Evolutionary conservation across 1,140 invertebrate species (phyloP).

Genomic region (Magallana angulata): DNA sequence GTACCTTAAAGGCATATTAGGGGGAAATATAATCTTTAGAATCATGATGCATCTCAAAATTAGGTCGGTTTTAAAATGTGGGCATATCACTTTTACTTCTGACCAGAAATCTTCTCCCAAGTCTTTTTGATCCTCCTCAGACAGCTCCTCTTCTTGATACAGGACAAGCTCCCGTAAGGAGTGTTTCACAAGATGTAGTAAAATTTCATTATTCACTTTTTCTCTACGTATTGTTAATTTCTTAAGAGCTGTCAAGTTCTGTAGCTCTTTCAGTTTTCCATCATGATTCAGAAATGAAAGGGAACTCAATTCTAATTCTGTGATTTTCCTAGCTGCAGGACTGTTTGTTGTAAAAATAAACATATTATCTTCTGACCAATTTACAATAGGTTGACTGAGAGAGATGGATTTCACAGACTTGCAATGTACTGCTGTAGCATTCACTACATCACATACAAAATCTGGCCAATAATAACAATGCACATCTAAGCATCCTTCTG

Average conservation of each 20-base stretch:
- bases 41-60: constrained; percentile 62
- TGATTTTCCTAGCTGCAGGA: constrained; percentile 56
- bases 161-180: constrained; percentile 60
- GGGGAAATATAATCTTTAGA: constrained; percentile 63
- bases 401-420: constrained; percentile 50
- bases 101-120: constrained; percentile 60
- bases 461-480: constrained; percentile 40
- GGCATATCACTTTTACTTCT: constrained; percentile 55
- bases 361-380: constrained; percentile 57
- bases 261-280: constrained; percentile 52
- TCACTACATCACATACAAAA: constrained; percentile 48
- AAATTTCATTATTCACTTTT: constrained; percentile 62
- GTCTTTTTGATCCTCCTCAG: constrained; percentile 55
- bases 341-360: constrained; percentile 52
- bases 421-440: constrained; percentile 52
- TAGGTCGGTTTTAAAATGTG: constrained; percentile 60
- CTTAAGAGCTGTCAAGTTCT: constrained; percentile 55
- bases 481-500: constrained; percentile 38
- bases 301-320: constrained; percentile 57
- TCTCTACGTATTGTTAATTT: constrained; percentile 60
- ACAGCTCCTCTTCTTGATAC: constrained; percentile 64
- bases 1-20: constrained; percentile 59
- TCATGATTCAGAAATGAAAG: constrained; percentile 60
- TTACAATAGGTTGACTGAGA: constrained; percentile 55
- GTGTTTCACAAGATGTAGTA: constrained; percentile 54